Evolutionary conservation across 2,888 invertebrate genomes (phyloP), one percentile per base, ranked within the genome.

Genomic region (Torymus auratus): DNA sequence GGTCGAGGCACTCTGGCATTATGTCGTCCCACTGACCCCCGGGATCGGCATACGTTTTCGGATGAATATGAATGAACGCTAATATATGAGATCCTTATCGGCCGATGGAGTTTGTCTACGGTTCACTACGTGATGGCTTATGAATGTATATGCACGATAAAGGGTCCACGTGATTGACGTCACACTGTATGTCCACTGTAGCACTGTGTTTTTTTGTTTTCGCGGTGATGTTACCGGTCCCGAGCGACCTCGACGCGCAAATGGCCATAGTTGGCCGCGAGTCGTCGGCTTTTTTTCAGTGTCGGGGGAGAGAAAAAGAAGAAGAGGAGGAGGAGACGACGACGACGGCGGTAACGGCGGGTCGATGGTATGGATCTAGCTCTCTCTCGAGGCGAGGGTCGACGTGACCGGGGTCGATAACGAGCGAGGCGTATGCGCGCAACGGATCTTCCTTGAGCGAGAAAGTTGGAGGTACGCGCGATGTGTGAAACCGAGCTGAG

Each of bases 321-420:
- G 74, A 74, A 50, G 58, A 15, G n/a, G 58, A 70, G 14, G 17
- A 53, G 13, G 41, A 64, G 20, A 58, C 58, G 64, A 15, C 72
- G 75, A 82, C 67, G 82, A 65, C 61, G 79, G 17, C 4, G 10
- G 15, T 14, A 60, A 15, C 77, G 80, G 13, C 83, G 83, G 86
- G 87, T 87, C 85, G 88, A 89, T 89, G 83, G 83, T 84, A 89
- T 88, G 88, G 87, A 89, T 89, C 87, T 88, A 83, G 89, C 85
- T 85, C 88, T 84, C 88, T 84, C 11, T 41, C 60, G 60, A 7
- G 60, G 60, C 17, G 60, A 60, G 52, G 28, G 52, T 0, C 61
- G 83, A 85, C 89, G 89, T 89, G 89, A 89, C 86, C 84, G 69
- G 83, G 55, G 58, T 80, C 28, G 74, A n/a, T 28, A 74, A 73